These are phyloP conservation scores for Azorinus chamasolen DNA, from an alignment of 2,888 invertebrate genomes.

Conservation along the genomic window DNA sequence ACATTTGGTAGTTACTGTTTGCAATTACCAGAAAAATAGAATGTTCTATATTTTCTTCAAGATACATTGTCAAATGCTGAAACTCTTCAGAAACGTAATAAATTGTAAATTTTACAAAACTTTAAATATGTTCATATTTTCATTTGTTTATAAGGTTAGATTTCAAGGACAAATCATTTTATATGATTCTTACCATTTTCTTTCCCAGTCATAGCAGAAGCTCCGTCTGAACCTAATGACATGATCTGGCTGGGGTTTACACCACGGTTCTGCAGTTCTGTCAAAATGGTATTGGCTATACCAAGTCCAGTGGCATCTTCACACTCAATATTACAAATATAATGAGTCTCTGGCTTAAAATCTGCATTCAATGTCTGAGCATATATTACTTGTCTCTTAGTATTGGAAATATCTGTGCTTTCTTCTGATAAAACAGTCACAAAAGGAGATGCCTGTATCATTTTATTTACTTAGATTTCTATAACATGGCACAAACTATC, in stretches of 20 bases:
- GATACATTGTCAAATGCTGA: no score
- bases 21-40: no score
- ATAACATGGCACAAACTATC: no score
- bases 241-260: background rate
- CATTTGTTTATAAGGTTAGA: no score
- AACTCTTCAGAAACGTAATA: no score
- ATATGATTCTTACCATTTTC: background rate
- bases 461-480: no score
- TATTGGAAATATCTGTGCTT: slow-evolving; percentile 3
- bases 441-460: slow-evolving; percentile 1
- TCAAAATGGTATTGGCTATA: background rate
- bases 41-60: no score
- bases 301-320: slow-evolving; percentile 1
- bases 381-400: slow-evolving; percentile 4
- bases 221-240: background rate
- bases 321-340: slow-evolving; percentile 1
- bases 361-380: background rate
- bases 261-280: background rate
- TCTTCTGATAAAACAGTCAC: background rate
- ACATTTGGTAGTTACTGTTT: no score
- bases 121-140: no score
- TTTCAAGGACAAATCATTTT: no score
- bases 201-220: background rate
- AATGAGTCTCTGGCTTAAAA: background rate
- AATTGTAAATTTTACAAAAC: no score